phyloP scores from a whole-genome alignment of 2,888 invertebrate genomes.

The Campopleginae sp. region DNA sequence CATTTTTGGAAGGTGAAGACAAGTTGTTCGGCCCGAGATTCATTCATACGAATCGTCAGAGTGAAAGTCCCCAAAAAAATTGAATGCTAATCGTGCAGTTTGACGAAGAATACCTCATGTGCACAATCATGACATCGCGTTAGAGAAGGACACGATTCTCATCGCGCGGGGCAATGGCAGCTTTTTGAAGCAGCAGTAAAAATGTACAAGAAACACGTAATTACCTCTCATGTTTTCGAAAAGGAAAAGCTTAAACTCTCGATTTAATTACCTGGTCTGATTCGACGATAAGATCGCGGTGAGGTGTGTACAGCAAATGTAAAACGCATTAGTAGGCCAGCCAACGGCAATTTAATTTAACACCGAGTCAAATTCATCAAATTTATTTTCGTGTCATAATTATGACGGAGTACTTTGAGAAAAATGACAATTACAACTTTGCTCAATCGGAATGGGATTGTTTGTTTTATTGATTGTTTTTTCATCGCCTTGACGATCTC shows the following conservation, averaged over 20 bases:
- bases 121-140: background rate
- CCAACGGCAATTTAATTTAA: background rate
- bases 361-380: background rate
- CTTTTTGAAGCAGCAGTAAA: conserved; percentile 48
- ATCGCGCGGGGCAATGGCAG: conserved; percentile 60
- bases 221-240: conserved; percentile 17
- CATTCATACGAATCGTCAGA: background rate
- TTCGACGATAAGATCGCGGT: conserved; percentile 33
- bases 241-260: conserved; percentile 24
- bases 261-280: conserved; percentile 13
- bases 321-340: conserved; percentile 22
- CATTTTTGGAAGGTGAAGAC: background rate
- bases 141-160: conserved; percentile 39
- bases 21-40: background rate
- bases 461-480: background rate
- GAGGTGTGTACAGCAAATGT: conserved; percentile 7
- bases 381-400: conserved; percentile 3
- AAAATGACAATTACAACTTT: background rate
- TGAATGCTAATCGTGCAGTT: conserved; percentile 14
- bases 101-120: conserved; percentile 2
- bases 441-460: background rate
- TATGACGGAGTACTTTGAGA: background rate
- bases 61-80: background rate
- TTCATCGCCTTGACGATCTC: background rate
- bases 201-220: conserved; percentile 32